A percentile compares a stretch with the other conserved stretches of the same genome.
Conservation (phyloP, 2,113 vertebrate genomes). For the Megalops atlanticus region DNA sequence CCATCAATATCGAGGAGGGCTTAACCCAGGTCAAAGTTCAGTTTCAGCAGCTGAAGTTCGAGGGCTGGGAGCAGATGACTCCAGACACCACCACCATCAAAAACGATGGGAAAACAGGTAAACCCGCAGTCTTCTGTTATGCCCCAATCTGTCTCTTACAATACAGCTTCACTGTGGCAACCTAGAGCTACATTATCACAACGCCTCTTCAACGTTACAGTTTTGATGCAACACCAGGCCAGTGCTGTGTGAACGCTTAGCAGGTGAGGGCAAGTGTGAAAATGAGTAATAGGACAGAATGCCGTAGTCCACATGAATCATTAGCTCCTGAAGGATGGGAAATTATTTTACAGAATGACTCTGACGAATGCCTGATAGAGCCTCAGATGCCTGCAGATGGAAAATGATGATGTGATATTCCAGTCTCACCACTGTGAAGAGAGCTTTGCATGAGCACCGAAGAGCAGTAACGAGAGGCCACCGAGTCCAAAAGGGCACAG, state of each 20-base stretch:
- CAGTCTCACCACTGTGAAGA: neutral
- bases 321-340: neutral
- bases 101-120: slow-evolving; percentile 96
- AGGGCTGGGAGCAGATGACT: slow-evolving; percentile 83
- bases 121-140: slow-evolving; percentile 24
- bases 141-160: neutral
- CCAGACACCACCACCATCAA: slow-evolving; percentile 77
- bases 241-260: neutral
- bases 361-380: neutral
- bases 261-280: neutral
- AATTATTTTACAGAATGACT: neutral
- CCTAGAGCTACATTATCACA: neutral
- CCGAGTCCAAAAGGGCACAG: neutral
- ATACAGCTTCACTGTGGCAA: neutral
- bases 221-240: neutral
- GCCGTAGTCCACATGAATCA: neutral
- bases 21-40: slow-evolving; percentile 89
- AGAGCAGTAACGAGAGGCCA: neutral
- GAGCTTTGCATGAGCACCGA: neutral
- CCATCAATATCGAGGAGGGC: slow-evolving; percentile 91
- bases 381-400: neutral
- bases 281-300: neutral
- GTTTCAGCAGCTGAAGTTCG: slow-evolving; percentile 85
- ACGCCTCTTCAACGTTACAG: no score
- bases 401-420: neutral